Base-by-base conservation (phyloP, 92 coral and sea anemone genomes). In the Parazoanthus atlanticus region DNA sequence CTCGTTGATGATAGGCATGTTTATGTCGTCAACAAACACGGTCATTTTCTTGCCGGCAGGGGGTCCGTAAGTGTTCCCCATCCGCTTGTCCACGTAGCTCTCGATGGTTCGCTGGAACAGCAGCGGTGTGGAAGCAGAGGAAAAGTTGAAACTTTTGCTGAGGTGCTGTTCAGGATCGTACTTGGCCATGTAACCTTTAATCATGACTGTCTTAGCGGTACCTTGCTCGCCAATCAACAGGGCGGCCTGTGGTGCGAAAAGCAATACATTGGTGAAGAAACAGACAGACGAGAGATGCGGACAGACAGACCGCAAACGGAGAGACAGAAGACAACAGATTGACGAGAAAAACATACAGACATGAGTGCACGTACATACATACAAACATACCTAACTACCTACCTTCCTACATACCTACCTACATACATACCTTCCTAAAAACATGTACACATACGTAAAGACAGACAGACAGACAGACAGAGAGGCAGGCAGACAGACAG, bases 141-240 rank as follows among this genome's bases (percentile, higher is more conserved):
- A 96, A 84, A 96, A 96, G 93, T 96, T 96, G 73, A 96, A 95
- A 81, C 96, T 93, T 69, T 96, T 96, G 85, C 96, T 94, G n/a
- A 96, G 86, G 78, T 96, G 99, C 61, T 90, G 86, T 79, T 96
- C 99, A 6, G 99, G 96, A 78, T 96, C 98, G 91, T 92, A 92
- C 76, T 96, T 96, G 40, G 90, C 89, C 98, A 93, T 92, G 92
- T 92, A 89, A 6, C 99, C 99, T 88, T 96, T 96, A 80, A 96
- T 93, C 99, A 96, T 96, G 30, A 96, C 98, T 1, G 99, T 96
- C 88, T 96, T 96, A 49, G 99, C 99, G 13, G 99, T 96, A 4
- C 99, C 99, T 93, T 96, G 99, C 74, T 96, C 99, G 32, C 99
- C 99, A 84, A 96, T 96, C 82, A 96, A 90, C 54, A 96, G 83